Evolutionary conservation across 1,140 invertebrate genomes (phyloP).

Genomic region (Drosophila albomicans): DNA sequence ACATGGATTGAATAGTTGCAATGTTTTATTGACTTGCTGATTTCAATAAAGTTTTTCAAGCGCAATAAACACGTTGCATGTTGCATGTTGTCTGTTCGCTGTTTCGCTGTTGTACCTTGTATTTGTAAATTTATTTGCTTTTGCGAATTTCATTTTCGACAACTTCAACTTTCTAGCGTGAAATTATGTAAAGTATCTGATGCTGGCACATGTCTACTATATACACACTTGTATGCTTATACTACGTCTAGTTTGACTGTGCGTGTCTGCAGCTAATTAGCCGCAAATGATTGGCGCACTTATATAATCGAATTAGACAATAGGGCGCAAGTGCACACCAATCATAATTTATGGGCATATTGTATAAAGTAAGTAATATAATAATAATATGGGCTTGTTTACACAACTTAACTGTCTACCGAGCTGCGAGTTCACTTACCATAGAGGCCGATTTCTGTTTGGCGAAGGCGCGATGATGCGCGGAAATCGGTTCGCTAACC

Average conservation of each 20-base stretch:
- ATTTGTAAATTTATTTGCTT: slow-evolving; percentile 28
- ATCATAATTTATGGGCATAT: slow-evolving; percentile 42
- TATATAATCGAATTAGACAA: slow-evolving; percentile 78
- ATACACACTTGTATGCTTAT: background rate
- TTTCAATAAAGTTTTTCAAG: slow-evolving; percentile 22
- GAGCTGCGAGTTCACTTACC: slow-evolving; percentile 59
- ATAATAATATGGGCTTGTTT: slow-evolving; percentile 7
- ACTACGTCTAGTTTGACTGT: slow-evolving; percentile 27
- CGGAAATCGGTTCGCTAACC: slow-evolving; percentile 83
- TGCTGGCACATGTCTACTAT: slow-evolving; percentile 27
- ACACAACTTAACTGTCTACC: slow-evolving; percentile 22
- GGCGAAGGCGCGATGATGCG: slow-evolving; percentile 83
- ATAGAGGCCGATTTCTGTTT: slow-evolving; percentile 84
- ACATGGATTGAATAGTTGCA: background rate
- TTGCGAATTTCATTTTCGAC: slow-evolving; percentile 72
- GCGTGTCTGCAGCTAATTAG: slow-evolving; percentile 74
- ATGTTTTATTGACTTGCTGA: slow-evolving; percentile 44
- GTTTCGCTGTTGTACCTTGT: slow-evolving; percentile 28
- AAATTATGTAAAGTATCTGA: slow-evolving; percentile 71
- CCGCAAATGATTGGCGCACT: slow-evolving; percentile 55
- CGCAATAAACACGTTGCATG: slow-evolving; percentile 4
- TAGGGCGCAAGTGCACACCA: slow-evolving; percentile 36
- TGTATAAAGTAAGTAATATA: background rate
- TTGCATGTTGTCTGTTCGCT: slow-evolving; percentile 27
- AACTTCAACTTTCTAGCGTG: slow-evolving; percentile 82